A percentile compares a stretch with the other conserved stretches of the same genome.
Evolutionary conservation across 2,113 vertebrate genomes (phyloP).

Genomic region (Crocuta crocuta): DNA sequence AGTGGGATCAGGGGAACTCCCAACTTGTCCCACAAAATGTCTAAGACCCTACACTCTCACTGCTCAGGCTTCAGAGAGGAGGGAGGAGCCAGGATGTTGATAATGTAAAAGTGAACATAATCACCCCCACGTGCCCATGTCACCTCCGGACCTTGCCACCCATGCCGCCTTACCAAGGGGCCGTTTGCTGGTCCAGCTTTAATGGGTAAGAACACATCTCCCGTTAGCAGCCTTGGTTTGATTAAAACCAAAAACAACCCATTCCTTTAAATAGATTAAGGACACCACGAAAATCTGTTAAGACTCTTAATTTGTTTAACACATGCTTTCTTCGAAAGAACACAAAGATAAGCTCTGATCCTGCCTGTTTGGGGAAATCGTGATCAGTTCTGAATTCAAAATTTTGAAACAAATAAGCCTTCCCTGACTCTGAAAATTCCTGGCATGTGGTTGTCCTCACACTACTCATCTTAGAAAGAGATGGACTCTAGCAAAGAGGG

Average conservation of each 20-base stretch:
- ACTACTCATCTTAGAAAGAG: not conserved
- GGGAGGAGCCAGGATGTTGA: not conserved
- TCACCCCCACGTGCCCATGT: not conserved
- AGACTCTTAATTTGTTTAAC: not conserved
- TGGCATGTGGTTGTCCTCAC: not conserved
- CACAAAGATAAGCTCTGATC: not conserved
- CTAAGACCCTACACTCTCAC: not conserved
- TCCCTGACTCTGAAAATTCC: not conserved
- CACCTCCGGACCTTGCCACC: too few relatives aligned
- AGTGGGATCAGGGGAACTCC: not conserved
- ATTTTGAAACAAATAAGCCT: not conserved
- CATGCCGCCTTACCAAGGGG: not conserved
- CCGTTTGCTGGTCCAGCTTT: not conserved
- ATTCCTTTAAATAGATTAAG: not conserved
- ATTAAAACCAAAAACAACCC: not conserved
- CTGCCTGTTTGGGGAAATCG: not conserved
- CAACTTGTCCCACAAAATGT: not conserved
- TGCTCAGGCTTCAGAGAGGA: not conserved
- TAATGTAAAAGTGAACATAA: not conserved
- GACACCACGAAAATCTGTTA: not conserved
- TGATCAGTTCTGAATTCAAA: constrained; percentile 5
- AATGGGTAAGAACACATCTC: not conserved
- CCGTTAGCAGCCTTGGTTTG: not conserved
- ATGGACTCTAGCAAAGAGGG: not conserved
- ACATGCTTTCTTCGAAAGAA: not conserved